These are phyloP conservation scores for Dromiciops gliroides DNA, from an alignment of 2,113 vertebrate genomes.

Conservation along the genomic window DNA sequence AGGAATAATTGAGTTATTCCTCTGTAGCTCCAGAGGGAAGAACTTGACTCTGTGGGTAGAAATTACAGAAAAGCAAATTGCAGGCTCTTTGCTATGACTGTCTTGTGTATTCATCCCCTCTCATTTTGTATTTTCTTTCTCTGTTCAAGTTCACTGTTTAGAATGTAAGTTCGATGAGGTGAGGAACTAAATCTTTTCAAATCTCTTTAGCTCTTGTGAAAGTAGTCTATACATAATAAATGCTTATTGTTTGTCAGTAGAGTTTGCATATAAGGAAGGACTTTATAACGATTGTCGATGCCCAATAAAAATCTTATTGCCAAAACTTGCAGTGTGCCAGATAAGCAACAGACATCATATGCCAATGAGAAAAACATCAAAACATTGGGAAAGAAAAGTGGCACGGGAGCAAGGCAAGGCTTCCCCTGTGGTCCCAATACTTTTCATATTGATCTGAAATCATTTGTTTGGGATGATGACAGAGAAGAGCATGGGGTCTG, in stretches of 20 bases:
- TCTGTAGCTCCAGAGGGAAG: not conserved
- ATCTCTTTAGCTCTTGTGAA: not conserved
- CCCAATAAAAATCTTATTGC: not conserved
- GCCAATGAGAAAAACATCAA: not conserved
- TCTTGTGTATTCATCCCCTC: not conserved
- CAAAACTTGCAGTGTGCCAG: not conserved
- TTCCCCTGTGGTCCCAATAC: not conserved
- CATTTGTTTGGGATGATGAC: not conserved
- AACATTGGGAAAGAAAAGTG: not conserved
- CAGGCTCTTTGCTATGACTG: not conserved
- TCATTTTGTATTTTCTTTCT: not conserved
- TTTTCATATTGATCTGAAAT: not conserved
- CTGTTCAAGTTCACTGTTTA: not conserved
- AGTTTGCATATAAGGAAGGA: not conserved
- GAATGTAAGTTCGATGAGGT: not conserved
- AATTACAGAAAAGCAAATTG: not conserved
- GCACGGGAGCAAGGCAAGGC: too few relatives aligned
- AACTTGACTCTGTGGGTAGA: not conserved
- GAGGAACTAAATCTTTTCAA: not conserved
- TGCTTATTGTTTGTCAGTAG: not conserved
- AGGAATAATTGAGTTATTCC: not conserved
- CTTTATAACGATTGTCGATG: not conserved
- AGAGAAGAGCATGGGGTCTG: not conserved
- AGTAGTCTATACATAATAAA: not conserved
- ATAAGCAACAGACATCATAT: not conserved